Evolutionary conservation across 2,888 invertebrate genomes (phyloP), one percentile per base, ranked within the genome.

Genomic region (Dicyrtoma fusca): DNA sequence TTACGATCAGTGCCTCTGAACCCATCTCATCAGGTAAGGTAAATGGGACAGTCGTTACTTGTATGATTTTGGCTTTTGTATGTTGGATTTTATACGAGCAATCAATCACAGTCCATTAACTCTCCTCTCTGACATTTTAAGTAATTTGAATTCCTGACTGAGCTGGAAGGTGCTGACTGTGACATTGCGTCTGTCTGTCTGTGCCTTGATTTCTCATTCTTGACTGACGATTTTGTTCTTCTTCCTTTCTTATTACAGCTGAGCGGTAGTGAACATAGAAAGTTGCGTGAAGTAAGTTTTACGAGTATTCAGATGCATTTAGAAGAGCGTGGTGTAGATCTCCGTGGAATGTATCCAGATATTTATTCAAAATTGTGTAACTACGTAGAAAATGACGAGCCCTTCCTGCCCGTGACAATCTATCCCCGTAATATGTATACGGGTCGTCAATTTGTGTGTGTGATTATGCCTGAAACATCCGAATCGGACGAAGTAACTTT

Each of bases 311-410:
- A 92, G 80, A 87, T 88, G 61, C 92, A 94, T 81, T 85, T 96
- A 45, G 88, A 90, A 74, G 87, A 88, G 68, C 87, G 92, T 17
- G 95, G 95, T 0, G 93, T 96, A 0, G 89, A 89, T 61, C 84
- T 96, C 55, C 88, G 91, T 79, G 89, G 91, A 81, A 92, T 94
- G 82, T 95, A 93, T 82, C 95, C 95, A 0, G 92, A 94, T 82
- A 91, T 95, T 13, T 92, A 92, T 83, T 89, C 89, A 77, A 90
- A 92, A 80, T 85, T 96, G 78, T 89, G 89, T 81, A 89, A 89
- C 45, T 96, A 92, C 83, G 94, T 92, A 19, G 92, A 94, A 77
- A 88, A 88, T 70, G 88, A 87, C 77, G 91, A 91, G 78, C 89
- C 90, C 81, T 94, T 95, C 82, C 89, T 92, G 69, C 92, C 95